Evolutionary conservation across 1,140 invertebrate species (phyloP), one percentile per base, ranked within the genome.

Genomic region (Globodera rostochiensis): DNA sequence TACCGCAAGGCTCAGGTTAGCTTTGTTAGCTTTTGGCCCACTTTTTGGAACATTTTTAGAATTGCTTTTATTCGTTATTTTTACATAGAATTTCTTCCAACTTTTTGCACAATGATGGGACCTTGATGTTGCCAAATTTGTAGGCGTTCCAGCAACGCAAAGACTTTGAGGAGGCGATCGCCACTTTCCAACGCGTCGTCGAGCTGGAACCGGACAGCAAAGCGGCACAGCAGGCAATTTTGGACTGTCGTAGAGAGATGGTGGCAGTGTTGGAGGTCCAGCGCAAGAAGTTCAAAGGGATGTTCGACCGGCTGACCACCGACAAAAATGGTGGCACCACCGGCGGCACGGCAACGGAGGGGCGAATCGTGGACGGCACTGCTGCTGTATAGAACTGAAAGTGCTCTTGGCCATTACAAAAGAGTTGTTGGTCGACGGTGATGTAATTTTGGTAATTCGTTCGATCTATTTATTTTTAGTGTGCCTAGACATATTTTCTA

Each of bases 281-380:
- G 89, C 96, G 95, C 91, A 93, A 94, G 87, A 92, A 95, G 13
- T 99, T 96, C 91, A 93, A 93, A 4, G 96, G 96, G 90, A 97
- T 99, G 95, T 98, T 99, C 86, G 87, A 91, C 7, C 92, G 92
- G 80, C 90, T 92, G 85, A 87, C 90, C 13, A 4, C 50, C 50
- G 11, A 4, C 57, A 60, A 60, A 60, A 13, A 60, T 60, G 50
- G 5, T 6, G 57, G 57, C 57, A 19, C 5, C 57, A 19, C 11
- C 57, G 57, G 57, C 57, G 57, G 57, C 57, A 60, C 57, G 36
- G 36, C 36, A 36, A 36, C 36, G 36, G 36, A 36, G 36, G 36
- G 36, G 36, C 36, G 2, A 36, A 36, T 36, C 36, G 2, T 36
- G 36, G 36, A 3, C 36, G 36, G 36, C 36, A 36, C 36, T 36